Percentiles rank a stretch among this genome's conserved stretches.
These are phyloP conservation scores for Pseudorasbora parva DNA, from an alignment of 2,113 vertebrate species.

Conservation along the genomic window DNA sequence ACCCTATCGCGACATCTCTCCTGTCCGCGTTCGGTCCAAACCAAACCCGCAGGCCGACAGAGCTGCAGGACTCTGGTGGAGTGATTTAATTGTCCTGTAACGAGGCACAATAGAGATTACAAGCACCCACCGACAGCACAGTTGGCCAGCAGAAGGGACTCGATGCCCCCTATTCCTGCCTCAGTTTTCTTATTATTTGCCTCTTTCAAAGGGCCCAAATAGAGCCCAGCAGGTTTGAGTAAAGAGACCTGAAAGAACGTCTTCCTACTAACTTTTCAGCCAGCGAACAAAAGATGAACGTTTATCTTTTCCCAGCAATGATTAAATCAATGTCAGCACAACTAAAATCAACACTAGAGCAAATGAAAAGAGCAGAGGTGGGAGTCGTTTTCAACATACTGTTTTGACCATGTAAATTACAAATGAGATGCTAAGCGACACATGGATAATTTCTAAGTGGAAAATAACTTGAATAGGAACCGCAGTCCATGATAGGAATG, in stretches of 20 bases:
- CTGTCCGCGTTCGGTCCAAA: background rate
- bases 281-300: conserved; percentile 71
- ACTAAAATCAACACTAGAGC: background rate
- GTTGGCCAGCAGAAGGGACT: conserved; percentile 77
- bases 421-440: background rate
- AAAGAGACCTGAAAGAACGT: conserved; percentile 81
- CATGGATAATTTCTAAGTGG: background rate
- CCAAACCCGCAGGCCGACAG: background rate
- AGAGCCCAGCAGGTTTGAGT: conserved; percentile 83
- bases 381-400: background rate
- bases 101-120: conserved; percentile 81
- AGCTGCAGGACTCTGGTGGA: conserved; percentile 31
- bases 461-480: too few relatives aligned
- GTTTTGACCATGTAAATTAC: background rate
- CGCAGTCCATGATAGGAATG: background rate
- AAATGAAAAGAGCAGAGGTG: background rate
- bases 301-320: conserved; percentile 23
- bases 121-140: conserved; percentile 82
- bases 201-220: conserved; percentile 85
- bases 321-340: conserved; percentile 9
- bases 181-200: conserved; percentile 79
- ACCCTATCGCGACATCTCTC: background rate
- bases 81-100: conserved; percentile 82
- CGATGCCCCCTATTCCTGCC: conserved; percentile 77
- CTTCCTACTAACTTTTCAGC: conserved; percentile 66